phyloP scores from a whole-genome alignment of 2,797 vertebrate genomes.

The Phataginus tricuspis region DNA sequence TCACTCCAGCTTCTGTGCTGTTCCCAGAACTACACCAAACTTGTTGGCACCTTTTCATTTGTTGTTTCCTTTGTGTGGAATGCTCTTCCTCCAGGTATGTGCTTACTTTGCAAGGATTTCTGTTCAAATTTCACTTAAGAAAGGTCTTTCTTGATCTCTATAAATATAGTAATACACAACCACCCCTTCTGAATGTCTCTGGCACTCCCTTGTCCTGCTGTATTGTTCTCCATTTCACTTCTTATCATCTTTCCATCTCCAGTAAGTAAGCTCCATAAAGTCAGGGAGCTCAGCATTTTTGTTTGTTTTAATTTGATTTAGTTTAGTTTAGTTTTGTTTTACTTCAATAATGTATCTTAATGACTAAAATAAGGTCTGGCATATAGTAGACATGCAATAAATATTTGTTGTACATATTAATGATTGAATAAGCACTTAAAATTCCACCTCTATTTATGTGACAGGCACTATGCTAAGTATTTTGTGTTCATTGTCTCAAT shows the following conservation, averaged over 20 bases:
- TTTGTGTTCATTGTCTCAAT: slow-evolving; percentile 6
- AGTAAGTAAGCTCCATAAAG: neutral
- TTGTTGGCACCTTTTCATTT: neutral
- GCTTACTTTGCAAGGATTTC: neutral
- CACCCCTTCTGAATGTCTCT: neutral
- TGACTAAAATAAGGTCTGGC: neutral
- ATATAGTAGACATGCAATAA: neutral
- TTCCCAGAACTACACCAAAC: neutral
- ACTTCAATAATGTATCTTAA: neutral
- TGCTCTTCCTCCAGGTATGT: neutral
- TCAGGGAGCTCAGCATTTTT: neutral
- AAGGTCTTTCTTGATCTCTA: neutral
- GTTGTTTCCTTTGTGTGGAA: neutral
- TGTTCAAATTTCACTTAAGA: neutral
- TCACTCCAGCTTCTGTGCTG: neutral
- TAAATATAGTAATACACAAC: neutral
- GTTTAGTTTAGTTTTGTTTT: neutral
- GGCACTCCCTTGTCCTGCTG: neutral
- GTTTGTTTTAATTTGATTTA: neutral
- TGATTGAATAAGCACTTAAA: slow-evolving; percentile 11
- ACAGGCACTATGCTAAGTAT: neutral
- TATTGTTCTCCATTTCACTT: neutral
- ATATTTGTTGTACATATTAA: slow-evolving; percentile 3
- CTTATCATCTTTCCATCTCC: neutral
- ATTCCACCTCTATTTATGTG: neutral